A percentile compares a stretch with the other conserved stretches of the same genome.
Conservation (phyloP, 2,113 vertebrate species). For the Hemibagrus wyckioides region DNA sequence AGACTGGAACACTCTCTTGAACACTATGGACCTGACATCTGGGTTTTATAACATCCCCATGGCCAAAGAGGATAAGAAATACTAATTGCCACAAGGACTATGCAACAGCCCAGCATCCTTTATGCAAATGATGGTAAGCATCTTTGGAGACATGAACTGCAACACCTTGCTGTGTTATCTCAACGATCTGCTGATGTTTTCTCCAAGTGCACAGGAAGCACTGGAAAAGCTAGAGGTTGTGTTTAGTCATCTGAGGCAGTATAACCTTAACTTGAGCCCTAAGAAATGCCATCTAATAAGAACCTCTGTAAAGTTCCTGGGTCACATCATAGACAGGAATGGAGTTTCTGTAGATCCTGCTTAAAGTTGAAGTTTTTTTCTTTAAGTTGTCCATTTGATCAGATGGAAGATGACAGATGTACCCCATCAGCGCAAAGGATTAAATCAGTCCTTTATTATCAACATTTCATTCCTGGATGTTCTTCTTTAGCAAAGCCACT, state of each 20-base stretch:
- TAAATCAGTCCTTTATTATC: slow-evolving; percentile 47
- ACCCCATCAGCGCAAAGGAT: slow-evolving; percentile 30
- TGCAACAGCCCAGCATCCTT: not conserved
- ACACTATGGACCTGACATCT: too few relatives aligned
- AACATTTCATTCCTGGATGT: slow-evolving; percentile 37
- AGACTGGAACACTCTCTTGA: too few relatives aligned
- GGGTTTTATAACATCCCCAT: too few relatives aligned
- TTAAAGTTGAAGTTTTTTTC: not conserved
- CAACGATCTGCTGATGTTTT: not conserved
- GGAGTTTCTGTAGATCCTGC: slow-evolving; percentile 13
- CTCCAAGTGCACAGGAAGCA: not conserved
- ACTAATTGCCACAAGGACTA: not conserved
- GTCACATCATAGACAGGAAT: not conserved
- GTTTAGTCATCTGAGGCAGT: not conserved
- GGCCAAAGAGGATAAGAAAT: too few relatives aligned
- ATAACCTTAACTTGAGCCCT: not conserved
- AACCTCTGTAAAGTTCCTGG: not conserved
- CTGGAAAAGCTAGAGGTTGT: not conserved
- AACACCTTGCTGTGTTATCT: not conserved
- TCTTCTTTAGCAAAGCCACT: slow-evolving; percentile 18
- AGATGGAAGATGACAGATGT: slow-evolving; percentile 22
- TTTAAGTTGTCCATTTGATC: not conserved
- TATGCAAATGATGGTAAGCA: not conserved
- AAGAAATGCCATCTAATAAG: slow-evolving; percentile 2
- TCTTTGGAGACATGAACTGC: not conserved